These are phyloP conservation scores for Oedothorax gibbosus DNA, from an alignment of 1,140 invertebrate species.

Conservation along the genomic window DNA sequence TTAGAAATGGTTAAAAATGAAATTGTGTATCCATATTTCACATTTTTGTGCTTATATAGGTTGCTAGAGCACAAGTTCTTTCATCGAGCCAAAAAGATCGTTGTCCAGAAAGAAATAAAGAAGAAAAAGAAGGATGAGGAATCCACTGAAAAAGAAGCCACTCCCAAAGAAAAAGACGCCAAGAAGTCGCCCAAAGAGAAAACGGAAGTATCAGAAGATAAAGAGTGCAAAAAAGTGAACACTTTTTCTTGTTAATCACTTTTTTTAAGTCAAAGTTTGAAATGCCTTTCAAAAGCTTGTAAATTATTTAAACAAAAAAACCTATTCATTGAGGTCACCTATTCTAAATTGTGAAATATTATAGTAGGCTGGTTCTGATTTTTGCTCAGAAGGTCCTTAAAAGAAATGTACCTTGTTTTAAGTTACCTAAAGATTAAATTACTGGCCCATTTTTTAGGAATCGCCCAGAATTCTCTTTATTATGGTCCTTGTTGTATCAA, in stretches of 20 bases:
- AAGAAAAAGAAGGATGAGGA: slow-evolving; percentile 68
- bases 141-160: slow-evolving; percentile 62
- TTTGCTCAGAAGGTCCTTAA: too few relatives aligned
- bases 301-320: too few relatives aligned
- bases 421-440: too few relatives aligned
- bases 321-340: too few relatives aligned
- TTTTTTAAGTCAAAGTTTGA: too few relatives aligned
- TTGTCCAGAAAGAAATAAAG: slow-evolving; percentile 76
- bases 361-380: too few relatives aligned
- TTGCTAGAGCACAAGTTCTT: slow-evolving; percentile 95
- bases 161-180: slow-evolving; percentile 66
- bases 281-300: too few relatives aligned
- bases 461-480: too few relatives aligned
- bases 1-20: background rate
- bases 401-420: too few relatives aligned
- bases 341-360: too few relatives aligned
- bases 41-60: slow-evolving; percentile 58
- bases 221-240: slow-evolving; percentile 67
- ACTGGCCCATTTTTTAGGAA: too few relatives aligned
- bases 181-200: slow-evolving; percentile 62
- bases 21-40: slow-evolving; percentile 16
- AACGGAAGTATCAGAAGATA: slow-evolving; percentile 68
- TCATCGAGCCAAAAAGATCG: slow-evolving; percentile 91
- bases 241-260: background rate
- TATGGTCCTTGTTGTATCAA: too few relatives aligned